Evolutionary conservation across 2,797 vertebrate genomes (phyloP).

Genomic region (Poliocrania exsul): DNA sequence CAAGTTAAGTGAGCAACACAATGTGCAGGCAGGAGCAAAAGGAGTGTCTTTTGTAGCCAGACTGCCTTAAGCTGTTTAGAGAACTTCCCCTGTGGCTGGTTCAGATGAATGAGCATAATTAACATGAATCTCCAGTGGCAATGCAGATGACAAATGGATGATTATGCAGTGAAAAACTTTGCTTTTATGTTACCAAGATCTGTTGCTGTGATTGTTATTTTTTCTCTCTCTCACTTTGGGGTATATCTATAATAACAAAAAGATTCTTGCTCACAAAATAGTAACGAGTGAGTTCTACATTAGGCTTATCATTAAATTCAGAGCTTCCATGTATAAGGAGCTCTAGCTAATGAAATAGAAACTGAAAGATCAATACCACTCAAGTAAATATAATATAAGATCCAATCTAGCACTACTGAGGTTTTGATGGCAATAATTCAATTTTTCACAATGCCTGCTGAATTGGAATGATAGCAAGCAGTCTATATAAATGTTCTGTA

Average conservation of each 20-base stretch:
- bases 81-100: slow-evolving; percentile 60
- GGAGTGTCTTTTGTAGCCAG: slow-evolving; percentile 41
- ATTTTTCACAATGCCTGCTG: not conserved
- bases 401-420: not conserved
- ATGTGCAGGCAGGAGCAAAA: slow-evolving; percentile 22
- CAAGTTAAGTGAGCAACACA: not conserved
- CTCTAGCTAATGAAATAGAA: slow-evolving; percentile 51
- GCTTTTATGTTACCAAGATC: slow-evolving; percentile 40
- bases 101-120: slow-evolving; percentile 74
- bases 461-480: not conserved
- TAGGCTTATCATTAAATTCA: slow-evolving; percentile 30
- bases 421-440: slow-evolving; percentile 5
- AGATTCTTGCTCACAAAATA: slow-evolving; percentile 30
- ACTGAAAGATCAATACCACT: slow-evolving; percentile 45
- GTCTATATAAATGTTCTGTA: not conserved
- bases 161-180: slow-evolving; percentile 46
- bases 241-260: slow-evolving; percentile 33
- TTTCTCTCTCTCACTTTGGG: not conserved
- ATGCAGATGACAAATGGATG: slow-evolving; percentile 72
- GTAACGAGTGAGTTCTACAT: slow-evolving; percentile 18
- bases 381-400: slow-evolving; percentile 36
- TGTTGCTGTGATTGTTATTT: slow-evolving; percentile 35
- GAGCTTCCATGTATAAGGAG: slow-evolving; percentile 7
- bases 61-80: slow-evolving; percentile 69
- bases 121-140: slow-evolving; percentile 70